Conservation (phyloP, 2,113 vertebrate species). For the Hyperopisus bebe region DNA sequence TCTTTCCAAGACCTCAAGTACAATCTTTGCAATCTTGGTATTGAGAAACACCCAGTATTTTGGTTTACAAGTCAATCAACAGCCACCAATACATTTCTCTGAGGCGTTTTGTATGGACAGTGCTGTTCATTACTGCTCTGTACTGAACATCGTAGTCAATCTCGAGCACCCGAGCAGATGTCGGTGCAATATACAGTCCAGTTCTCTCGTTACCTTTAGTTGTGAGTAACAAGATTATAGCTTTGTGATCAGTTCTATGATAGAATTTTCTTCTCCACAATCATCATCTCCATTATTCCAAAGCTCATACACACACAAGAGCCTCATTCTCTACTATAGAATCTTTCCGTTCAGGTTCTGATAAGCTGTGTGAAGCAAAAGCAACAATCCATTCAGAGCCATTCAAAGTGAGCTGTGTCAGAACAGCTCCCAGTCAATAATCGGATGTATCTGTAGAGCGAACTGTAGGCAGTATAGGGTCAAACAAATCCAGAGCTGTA, state of each 20-base stretch:
- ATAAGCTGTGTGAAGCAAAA: constrained; percentile 14
- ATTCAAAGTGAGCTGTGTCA: constrained; percentile 15
- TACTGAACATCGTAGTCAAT: not conserved
- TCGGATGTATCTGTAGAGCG: constrained; percentile 22
- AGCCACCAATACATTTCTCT: constrained; percentile 13
- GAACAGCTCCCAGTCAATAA: constrained; percentile 26
- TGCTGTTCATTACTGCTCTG: not conserved
- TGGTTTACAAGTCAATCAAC: not conserved
- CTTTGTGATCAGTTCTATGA: not conserved
- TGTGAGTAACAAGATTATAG: not conserved
- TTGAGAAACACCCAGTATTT: not conserved
- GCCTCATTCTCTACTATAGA: constrained; percentile 18
- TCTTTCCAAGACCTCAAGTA: not conserved
- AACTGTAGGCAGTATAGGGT: not conserved
- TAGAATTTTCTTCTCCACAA: not conserved
- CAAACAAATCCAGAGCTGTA: not conserved
- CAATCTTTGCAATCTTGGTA: not conserved
- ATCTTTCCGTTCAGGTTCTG: constrained; percentile 21
- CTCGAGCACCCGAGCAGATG: not conserved
- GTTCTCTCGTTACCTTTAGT: not conserved
- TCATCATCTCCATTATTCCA: not conserved
- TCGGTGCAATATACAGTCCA: not conserved
- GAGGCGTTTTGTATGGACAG: constrained; percentile 16
- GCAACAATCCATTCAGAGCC: constrained; percentile 13
- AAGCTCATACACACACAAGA: not conserved